These are phyloP conservation scores for Lymantria monacha DNA, from an alignment of 2,888 invertebrate species.

Conservation along the genomic window DNA sequence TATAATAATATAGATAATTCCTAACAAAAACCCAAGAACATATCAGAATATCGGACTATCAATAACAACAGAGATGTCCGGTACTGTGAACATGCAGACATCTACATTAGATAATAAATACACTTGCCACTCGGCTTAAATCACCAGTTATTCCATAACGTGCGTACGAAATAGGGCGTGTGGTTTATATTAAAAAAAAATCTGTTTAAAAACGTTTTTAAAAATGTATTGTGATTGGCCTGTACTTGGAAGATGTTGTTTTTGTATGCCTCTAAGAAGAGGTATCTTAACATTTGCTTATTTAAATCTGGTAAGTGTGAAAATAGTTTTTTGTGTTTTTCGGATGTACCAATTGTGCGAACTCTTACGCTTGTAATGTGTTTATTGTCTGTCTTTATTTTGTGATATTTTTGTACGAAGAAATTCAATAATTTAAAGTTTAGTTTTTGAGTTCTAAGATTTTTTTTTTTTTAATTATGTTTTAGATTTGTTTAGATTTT, in stretches of 20 bases:
- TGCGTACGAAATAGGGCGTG: constrained; percentile 1
- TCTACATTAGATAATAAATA: constrained; percentile 24
- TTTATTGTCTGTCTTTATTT: too few relatives aligned
- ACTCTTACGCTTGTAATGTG: neutral
- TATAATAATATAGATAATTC: neutral
- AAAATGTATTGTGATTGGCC: constrained; percentile 66
- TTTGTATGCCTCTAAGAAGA: constrained; percentile 61
- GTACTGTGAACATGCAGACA: constrained; percentile 22
- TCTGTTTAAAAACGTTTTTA: neutral
- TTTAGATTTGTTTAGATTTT: too few relatives aligned
- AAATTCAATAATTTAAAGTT: too few relatives aligned
- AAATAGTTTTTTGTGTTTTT: neutral
- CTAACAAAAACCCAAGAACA: neutral
- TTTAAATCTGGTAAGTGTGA: constrained; percentile 57
- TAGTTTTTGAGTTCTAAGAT: too few relatives aligned
- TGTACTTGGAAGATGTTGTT: constrained; percentile 54
- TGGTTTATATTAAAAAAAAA: neutral
- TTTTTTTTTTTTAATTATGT: too few relatives aligned
- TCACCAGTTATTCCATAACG: constrained; percentile 22
- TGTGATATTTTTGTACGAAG: too few relatives aligned
- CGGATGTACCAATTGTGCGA: constrained; percentile 8
- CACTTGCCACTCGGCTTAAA: constrained; percentile 26
- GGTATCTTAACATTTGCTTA: constrained; percentile 62
- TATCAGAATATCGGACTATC: constrained; percentile 10
- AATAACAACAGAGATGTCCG: constrained; percentile 32